Evolutionary conservation across 2,888 invertebrate genomes (phyloP).

Genomic region (Melanostoma scalare): DNA sequence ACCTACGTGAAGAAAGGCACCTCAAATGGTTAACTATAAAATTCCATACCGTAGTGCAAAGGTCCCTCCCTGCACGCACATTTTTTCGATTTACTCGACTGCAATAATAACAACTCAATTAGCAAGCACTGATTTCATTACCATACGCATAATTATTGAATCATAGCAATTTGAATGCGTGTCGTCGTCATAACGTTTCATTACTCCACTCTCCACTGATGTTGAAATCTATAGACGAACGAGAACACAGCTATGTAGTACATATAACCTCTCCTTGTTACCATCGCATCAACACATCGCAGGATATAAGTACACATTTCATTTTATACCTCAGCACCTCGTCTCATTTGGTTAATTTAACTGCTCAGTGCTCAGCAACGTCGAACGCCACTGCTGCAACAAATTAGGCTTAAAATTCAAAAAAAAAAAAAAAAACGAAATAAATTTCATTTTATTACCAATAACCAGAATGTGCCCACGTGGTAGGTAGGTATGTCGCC

Average conservation of each 20-base stretch:
- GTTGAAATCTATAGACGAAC: constrained; percentile 12
- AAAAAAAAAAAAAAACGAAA: constrained; percentile 41
- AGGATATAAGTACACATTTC: constrained; percentile 24
- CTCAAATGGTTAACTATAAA: constrained; percentile 28
- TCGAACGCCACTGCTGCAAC: constrained; percentile 10
- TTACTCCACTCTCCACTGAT: constrained; percentile 36
- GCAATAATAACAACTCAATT: constrained; percentile 70
- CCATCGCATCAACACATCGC: background rate
- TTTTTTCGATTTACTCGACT: constrained; percentile 42
- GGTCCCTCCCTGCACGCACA: constrained; percentile 1
- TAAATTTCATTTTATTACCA: constrained; percentile 25
- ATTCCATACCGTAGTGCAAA: background rate
- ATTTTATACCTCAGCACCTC: constrained; percentile 65
- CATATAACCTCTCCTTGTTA: constrained; percentile 11
- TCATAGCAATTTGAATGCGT: constrained; percentile 55
- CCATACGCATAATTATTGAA: constrained; percentile 63
- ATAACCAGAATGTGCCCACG: background rate
- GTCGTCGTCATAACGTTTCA: constrained; percentile 64
- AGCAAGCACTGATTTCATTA: constrained; percentile 64
- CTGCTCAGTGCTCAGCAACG: constrained; percentile 27
- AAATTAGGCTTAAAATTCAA: constrained; percentile 66
- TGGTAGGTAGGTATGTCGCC: background rate
- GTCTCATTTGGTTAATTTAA: constrained; percentile 69
- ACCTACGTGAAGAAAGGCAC: constrained; percentile 7
- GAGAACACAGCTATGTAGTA: background rate